A percentile compares a stretch with the other conserved stretches of the same genome.
Conservation (phyloP, 2,888 invertebrate genomes). For the Tortricodes alternella region DNA sequence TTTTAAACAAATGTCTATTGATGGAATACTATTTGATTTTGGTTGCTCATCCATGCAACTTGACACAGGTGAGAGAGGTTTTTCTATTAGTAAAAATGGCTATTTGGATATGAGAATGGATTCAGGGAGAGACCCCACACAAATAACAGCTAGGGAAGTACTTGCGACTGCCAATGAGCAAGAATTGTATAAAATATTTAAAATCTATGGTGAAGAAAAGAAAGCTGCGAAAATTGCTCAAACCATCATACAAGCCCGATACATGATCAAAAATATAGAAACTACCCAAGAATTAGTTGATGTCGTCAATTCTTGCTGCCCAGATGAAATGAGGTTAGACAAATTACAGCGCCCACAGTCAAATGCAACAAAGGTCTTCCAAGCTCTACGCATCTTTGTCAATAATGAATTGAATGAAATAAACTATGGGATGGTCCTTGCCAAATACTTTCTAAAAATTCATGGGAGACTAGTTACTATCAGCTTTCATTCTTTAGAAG, state of each 20-base stretch:
- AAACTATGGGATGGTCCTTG: constrained; percentile 92
- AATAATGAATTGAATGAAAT: constrained; percentile 98
- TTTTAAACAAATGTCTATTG: constrained; percentile 86
- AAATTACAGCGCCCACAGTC: constrained; percentile 89
- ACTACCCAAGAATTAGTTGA: constrained; percentile 93
- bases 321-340: constrained; percentile 84
- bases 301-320: constrained; percentile 85
- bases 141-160: constrained; percentile 94
- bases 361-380: constrained; percentile 95
- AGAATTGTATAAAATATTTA: constrained; percentile 92
- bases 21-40: constrained; percentile 95
- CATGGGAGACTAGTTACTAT: constrained; percentile 91
- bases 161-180: constrained; percentile 89
- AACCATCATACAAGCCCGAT: constrained; percentile 92
- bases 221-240: constrained; percentile 93
- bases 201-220: constrained; percentile 95
- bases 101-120: constrained; percentile 99
- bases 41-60: constrained; percentile 98
- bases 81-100: constrained; percentile 92
- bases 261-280: constrained; percentile 87
- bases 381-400: constrained; percentile 96
- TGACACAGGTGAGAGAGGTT: constrained; percentile 91
- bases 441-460: constrained; percentile 88
- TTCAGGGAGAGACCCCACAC: constrained; percentile 85
- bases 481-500: constrained; percentile 96